Evolutionary conservation across 1,140 invertebrate species (phyloP).

Genomic region (Leptoteleia sp.): DNA sequence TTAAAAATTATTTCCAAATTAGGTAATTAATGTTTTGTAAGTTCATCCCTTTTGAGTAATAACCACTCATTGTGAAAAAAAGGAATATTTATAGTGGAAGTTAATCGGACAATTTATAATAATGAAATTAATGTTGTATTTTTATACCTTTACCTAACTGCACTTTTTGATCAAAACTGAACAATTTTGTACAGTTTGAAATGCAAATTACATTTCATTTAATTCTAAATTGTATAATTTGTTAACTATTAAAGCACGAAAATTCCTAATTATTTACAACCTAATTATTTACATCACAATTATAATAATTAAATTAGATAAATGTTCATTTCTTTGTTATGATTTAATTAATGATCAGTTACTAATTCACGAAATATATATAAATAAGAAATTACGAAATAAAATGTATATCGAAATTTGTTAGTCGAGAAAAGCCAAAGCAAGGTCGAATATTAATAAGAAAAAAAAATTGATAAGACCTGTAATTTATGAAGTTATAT

Average conservation of each 20-base stretch:
- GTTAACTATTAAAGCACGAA: no score
- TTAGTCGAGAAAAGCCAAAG: conserved; percentile 76
- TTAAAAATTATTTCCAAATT: conserved; percentile 13
- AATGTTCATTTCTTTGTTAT: not conserved
- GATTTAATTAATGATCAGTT: not conserved
- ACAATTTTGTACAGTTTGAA: no score
- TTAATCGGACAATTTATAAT: no score
- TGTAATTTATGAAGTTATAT: conserved; percentile 74
- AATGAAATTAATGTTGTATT: no score
- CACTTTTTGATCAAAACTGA: no score
- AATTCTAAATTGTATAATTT: no score
- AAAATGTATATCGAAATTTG: conserved; percentile 62
- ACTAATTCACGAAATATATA: conserved; percentile 10
- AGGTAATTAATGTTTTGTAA: conserved; percentile 2
- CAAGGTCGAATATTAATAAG: conserved; percentile 55
- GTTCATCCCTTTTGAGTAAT: not conserved
- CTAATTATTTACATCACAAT: no score
- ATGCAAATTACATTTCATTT: no score
- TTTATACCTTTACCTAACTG: no score
- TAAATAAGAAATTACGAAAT: conserved; percentile 7
- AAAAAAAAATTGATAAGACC: conserved; percentile 56
- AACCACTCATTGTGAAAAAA: not conserved
- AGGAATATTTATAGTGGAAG: not conserved
- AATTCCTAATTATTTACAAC: no score
- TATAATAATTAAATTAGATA: no score